Base-by-base conservation (phyloP, 2,888 invertebrate genomes). In the Disparrhopalites patrizii region DNA sequence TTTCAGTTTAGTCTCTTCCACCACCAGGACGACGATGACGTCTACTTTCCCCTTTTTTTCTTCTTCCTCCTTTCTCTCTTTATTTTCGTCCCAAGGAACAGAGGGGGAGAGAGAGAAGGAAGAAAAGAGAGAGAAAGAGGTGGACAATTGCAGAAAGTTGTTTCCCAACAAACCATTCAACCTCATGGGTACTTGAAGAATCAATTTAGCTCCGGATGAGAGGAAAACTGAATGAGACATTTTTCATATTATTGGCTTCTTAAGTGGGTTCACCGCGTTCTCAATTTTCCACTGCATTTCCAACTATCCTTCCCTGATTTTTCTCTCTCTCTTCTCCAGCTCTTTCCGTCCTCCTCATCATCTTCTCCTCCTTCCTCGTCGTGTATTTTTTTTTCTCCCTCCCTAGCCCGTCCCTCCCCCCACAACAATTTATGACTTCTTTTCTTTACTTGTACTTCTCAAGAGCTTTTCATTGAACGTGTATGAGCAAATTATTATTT, bases 131-230 rank as follows among this genome's bases (percentile, higher is more conserved):
- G 36, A 51, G 51, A 58, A 15, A 27, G 33, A 54, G 62, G 62
- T 50, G 47, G 57, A 64, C 57, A 50, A 55, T 57, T 33, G 52
- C 36, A 27, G 33, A 56, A 65, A 36, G 60, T 67, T 64, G 58
- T 56, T 54, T 56, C 36, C 36, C 51, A 51, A 58, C 47, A 65
- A n/a, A 36, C 58, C 51, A 64, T 36, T 38, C 57, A 58, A 52
- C 30, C 58, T 57, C 65, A 58, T 65, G 57, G 65, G 65, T 58
- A 65, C 73, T 73, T 73, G 69, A 73, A 56, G 69, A 73, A 71
- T 71, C 73, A 73, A 73, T 73, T 73, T 73, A 69, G 73, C 68
- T 70, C 65, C 56, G 65, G 68, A 71, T 70, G 63, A 70, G 70
- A 68, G 68, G 60, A 61, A 60, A 52, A 67, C 67, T 73, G 69